These are phyloP conservation scores for Dysidea cf. avara DNA, from an alignment of 37 sponge, comb jelly and placozoan genomes.

Conservation along the genomic window DNA sequence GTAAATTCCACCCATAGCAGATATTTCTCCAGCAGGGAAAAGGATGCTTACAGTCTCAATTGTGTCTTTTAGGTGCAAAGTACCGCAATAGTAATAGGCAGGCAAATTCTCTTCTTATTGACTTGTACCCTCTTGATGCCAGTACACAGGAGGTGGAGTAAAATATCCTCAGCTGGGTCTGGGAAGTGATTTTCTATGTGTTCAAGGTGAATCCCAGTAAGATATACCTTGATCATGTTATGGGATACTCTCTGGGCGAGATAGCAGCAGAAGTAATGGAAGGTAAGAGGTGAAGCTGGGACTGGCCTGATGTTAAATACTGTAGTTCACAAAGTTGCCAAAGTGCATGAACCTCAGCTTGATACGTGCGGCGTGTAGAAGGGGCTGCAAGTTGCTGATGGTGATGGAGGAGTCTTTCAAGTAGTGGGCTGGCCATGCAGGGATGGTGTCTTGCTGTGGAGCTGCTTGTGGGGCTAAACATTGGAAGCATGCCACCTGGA, in stretches of 20 bases:
- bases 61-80: too few species aligned
- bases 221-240: conserved; percentile 17
- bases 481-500: conserved; percentile 1
- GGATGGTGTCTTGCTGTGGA: too few species aligned
- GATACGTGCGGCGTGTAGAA: conserved; percentile 4
- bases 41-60: too few species aligned
- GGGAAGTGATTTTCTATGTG: conserved; percentile 17
- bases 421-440: too few species aligned
- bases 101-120: not conserved
- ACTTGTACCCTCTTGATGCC: not conserved
- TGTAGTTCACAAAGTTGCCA: too few species aligned
- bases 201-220: conserved; percentile 1
- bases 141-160: not conserved
- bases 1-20: conserved; percentile 1
- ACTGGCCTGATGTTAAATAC: conserved; percentile 5
- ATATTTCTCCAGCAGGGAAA: not conserved
- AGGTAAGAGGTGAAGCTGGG: conserved; percentile 23
- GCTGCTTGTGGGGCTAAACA: too few species aligned
- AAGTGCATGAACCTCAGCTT: too few species aligned
- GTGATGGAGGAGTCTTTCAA: not conserved
- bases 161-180: not conserved
- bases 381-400: not conserved
- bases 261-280: not conserved
- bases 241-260: not conserved
- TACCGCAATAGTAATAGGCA: conserved; percentile 3